Evolutionary conservation across 2,888 invertebrate genomes (phyloP).

Genomic region (Imbricaverruca yamaguchii): DNA sequence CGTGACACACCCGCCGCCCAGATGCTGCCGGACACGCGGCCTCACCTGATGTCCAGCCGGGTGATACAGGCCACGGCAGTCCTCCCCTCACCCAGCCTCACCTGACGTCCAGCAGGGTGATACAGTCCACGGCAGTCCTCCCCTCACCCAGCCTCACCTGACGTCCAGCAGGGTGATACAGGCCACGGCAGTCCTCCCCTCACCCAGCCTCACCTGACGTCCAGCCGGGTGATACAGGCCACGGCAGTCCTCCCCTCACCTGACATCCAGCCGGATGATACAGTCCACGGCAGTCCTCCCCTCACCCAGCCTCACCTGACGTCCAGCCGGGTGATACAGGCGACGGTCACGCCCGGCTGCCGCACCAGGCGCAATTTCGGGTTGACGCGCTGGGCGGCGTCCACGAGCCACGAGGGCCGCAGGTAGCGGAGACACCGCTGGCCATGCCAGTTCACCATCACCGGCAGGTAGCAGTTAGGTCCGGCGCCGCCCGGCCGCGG

Average conservation of each 20-base stretch:
- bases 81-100: no score
- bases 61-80: constrained; percentile 89
- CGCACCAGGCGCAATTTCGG: constrained; percentile 62
- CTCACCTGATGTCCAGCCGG: constrained; percentile 57
- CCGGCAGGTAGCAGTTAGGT: constrained; percentile 72
- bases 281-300: neutral
- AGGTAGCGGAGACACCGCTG: constrained; percentile 64
- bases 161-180: no score
- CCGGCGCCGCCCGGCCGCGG: constrained; percentile 47
- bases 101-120: constrained; percentile 72
- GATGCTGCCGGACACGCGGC: no score
- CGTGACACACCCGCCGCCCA: no score
- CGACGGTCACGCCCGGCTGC: constrained; percentile 62
- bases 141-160: no score
- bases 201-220: constrained; percentile 41
- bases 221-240: constrained; percentile 52
- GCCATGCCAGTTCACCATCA: constrained; percentile 83
- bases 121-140: constrained; percentile 62
- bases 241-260: no score
- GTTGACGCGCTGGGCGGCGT: constrained; percentile 77
- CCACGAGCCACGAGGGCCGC: constrained; percentile 67
- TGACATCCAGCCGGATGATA: constrained; percentile 57
- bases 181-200: neutral
- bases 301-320: constrained; percentile 25
- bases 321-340: constrained; percentile 87